These are phyloP conservation scores for Zaprionus obscuricornis DNA, from an alignment of 2,888 invertebrate species.

Conservation along the genomic window DNA sequence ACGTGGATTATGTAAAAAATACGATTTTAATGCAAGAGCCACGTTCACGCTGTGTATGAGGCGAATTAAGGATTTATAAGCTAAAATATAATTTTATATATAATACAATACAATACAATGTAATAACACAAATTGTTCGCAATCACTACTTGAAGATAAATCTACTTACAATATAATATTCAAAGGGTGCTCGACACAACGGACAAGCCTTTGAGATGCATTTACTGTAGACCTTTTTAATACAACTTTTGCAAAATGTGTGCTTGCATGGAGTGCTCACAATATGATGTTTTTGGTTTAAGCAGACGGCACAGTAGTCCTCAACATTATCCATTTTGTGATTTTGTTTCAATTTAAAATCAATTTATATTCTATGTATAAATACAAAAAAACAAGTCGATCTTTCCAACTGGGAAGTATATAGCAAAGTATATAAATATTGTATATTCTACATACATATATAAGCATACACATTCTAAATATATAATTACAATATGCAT, in stretches of 20 bases:
- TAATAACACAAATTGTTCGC: no score
- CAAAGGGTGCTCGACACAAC: slow-evolving; percentile 50
- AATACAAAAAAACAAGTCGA: slow-evolving; percentile 5
- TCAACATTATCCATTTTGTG: slow-evolving; percentile 32
- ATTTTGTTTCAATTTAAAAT: background rate
- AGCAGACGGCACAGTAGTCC: slow-evolving; percentile 47
- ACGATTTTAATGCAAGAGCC: slow-evolving; percentile 31
- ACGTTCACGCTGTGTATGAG: slow-evolving; percentile 30
- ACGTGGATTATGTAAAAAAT: slow-evolving; percentile 36
- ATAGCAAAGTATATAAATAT: slow-evolving; percentile 8
- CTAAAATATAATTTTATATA: background rate
- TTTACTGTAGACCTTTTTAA: slow-evolving; percentile 32
- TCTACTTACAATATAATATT: slow-evolving; percentile 60
- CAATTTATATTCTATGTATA: background rate
- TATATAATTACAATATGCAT: no score
- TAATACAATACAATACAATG: no score
- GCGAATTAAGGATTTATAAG: background rate
- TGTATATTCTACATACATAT: background rate
- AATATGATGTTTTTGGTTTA: slow-evolving; percentile 30
- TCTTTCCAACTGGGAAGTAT: slow-evolving; percentile 23
- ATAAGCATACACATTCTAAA: no score
- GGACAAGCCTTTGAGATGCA: slow-evolving; percentile 48
- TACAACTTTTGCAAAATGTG: slow-evolving; percentile 51
- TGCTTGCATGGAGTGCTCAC: slow-evolving; percentile 54
- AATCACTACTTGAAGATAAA: no score